Evolutionary conservation across 2,113 vertebrate species (phyloP).

Genomic region (Brienomyrus brachyistius): DNA sequence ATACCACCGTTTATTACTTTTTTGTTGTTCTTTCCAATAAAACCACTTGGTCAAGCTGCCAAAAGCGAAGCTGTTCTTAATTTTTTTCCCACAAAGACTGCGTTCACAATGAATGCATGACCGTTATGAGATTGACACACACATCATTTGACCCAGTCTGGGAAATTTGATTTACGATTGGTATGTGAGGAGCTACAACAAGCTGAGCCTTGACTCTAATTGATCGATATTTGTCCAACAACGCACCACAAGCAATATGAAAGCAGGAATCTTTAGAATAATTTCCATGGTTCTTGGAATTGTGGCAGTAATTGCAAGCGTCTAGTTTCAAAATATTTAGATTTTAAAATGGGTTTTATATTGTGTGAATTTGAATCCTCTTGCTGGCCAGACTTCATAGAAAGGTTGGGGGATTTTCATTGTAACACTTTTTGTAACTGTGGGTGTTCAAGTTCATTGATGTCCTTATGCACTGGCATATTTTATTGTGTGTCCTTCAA

Average conservation of each 20-base stretch:
- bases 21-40: slow-evolving; percentile 4
- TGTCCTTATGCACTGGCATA: background rate
- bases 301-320: background rate
- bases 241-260: background rate
- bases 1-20: background rate
- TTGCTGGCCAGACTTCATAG: background rate
- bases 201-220: background rate
- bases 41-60: background rate
- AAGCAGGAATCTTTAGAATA: background rate
- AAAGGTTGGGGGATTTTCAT: background rate
- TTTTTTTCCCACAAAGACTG: background rate
- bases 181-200: background rate
- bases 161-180: background rate
- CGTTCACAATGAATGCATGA: background rate
- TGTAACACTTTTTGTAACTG: background rate
- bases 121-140: background rate
- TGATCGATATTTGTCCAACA: background rate
- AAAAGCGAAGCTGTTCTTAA: background rate
- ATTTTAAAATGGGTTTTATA: background rate
- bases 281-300: background rate
- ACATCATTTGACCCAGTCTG: background rate
- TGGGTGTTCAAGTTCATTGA: background rate
- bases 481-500: background rate
- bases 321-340: background rate
- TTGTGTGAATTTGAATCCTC: background rate